Base-by-base conservation (phyloP, 2,113 vertebrate genomes). In the Chaetops frenatus region DNA sequence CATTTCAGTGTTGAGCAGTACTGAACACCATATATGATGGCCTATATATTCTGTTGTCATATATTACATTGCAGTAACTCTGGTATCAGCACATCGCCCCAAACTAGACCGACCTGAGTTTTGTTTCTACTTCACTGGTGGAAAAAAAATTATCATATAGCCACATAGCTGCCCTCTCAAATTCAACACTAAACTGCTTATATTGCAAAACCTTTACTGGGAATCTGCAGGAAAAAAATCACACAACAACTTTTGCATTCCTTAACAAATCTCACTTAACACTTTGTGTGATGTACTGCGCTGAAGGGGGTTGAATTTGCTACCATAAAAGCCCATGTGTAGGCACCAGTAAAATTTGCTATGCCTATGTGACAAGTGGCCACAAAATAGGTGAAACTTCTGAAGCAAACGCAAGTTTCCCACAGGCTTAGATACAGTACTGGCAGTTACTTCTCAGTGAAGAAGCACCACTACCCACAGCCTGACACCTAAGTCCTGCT, bases 321-420 rank as follows among this genome's bases (percentile, higher is more conserved):
- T 72, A 38, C 35, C 2, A 3, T 56, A 56, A 90, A 69, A 84
- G 64, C 28, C 56, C 36, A 54, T 9, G 16, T 13, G 17, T 38
- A 66, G 17, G n/a, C 51, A 72, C 40, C 56, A 57, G 47, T 16
- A 45, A 74, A 76, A 66, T 27, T 38, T 71, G 25, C 35, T 38
- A 21, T 7, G 36, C 22, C 31, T 53, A 0, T 2, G 12, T 1
- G 21, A 76, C n/a, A 86, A 10, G 17, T 1, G 0, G 27, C 18
- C 44, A 86, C 74, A 69, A 78, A 86, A 56, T 24, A 66, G 0
- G 2, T 7, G 22, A 81, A 72, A n/a, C 11, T 51, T 60, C 40
- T 36, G 23, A 76, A 76, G 29, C 11, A 77, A 95, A 86, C 72
- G 20, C 45, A 61, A 58, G 17, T 56, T 88, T 53, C 53, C 48